Conservation (phyloP, 2,888 invertebrate genomes). For the Nyleta sp. region DNA sequence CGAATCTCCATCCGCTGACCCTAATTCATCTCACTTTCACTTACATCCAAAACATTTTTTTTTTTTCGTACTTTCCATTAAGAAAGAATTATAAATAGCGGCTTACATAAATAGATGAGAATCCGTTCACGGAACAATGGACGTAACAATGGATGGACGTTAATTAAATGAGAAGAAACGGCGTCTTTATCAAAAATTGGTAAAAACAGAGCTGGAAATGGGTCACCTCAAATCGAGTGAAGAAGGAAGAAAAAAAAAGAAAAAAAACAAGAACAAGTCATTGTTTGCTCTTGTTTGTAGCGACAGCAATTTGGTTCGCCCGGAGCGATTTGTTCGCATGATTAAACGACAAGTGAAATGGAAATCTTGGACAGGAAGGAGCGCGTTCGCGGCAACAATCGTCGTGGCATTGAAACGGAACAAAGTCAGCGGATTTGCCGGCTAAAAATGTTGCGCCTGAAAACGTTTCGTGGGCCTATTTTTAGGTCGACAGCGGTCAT, state of each 20-base stretch:
- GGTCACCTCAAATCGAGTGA: slow-evolving; percentile 16
- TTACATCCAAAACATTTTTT: slow-evolving; percentile 34
- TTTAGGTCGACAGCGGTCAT: slow-evolving; percentile 19
- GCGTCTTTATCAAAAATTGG: slow-evolving; percentile 14
- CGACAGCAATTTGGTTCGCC: slow-evolving; percentile 12
- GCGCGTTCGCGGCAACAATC: slow-evolving; percentile 33
- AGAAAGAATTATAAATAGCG: slow-evolving; percentile 32
- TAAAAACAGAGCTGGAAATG: slow-evolving; percentile 9
- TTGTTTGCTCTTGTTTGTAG: neutral
- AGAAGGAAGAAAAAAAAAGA: too few relatives aligned
- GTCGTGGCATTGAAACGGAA: slow-evolving; percentile 36
- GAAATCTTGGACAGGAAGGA: too few relatives aligned
- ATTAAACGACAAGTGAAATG: slow-evolving; percentile 37
- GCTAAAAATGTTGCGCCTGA: too few relatives aligned
- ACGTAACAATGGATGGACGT: neutral
- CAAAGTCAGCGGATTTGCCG: too few relatives aligned
- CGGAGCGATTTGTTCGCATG: slow-evolving; percentile 28
- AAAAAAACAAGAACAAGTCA: too few relatives aligned
- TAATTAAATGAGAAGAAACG: too few relatives aligned
- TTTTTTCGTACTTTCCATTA: slow-evolving; percentile 53
- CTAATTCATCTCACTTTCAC: slow-evolving; percentile 41
- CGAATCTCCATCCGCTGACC: slow-evolving; percentile 31
- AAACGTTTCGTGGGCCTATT: too few relatives aligned
- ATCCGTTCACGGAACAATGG: slow-evolving; percentile 18
- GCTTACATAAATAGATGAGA: slow-evolving; percentile 30